phyloP scores from a whole-genome alignment of 2,888 invertebrate species.

The Alitta virens region DNA sequence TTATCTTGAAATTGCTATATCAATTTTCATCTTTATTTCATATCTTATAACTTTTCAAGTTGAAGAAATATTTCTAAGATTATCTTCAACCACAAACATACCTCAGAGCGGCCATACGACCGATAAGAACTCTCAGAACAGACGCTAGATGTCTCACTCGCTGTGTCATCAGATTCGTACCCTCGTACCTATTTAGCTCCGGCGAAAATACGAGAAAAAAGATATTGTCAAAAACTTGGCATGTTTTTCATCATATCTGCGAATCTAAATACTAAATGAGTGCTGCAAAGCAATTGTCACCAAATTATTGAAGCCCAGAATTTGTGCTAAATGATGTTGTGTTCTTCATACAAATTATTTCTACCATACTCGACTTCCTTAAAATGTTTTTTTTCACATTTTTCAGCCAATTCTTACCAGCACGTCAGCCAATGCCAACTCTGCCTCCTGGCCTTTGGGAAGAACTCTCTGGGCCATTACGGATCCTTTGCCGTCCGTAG shows the following conservation, averaged over 20 bases:
- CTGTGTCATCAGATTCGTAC: conserved; percentile 55
- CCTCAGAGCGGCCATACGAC: conserved; percentile 49
- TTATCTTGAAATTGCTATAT: no score
- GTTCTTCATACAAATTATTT: no score
- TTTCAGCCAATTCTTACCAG: conserved; percentile 54
- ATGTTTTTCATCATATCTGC: no score
- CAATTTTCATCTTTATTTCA: no score
- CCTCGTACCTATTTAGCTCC: conserved; percentile 21
- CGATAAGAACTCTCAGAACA: conserved; percentile 72
- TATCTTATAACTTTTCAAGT: no score
- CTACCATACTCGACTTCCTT: no score
- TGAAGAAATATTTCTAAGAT: no score
- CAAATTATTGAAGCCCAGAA: no score
- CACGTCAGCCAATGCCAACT: conserved; percentile 76
- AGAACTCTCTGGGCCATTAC: conserved; percentile 78
- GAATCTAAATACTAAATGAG: no score
- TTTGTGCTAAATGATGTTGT: no score
- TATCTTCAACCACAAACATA: no score
- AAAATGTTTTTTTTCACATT: not conserved
- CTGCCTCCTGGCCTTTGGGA: conserved; percentile 72
- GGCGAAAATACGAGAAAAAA: not conserved
- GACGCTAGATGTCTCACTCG: conserved; percentile 87
- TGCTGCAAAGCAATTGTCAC: no score
- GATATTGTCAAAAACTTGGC: not conserved
- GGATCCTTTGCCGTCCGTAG: conserved; percentile 34